Conservation (phyloP, 2,888 invertebrate genomes). For the Euzophera pinguis region DNA sequence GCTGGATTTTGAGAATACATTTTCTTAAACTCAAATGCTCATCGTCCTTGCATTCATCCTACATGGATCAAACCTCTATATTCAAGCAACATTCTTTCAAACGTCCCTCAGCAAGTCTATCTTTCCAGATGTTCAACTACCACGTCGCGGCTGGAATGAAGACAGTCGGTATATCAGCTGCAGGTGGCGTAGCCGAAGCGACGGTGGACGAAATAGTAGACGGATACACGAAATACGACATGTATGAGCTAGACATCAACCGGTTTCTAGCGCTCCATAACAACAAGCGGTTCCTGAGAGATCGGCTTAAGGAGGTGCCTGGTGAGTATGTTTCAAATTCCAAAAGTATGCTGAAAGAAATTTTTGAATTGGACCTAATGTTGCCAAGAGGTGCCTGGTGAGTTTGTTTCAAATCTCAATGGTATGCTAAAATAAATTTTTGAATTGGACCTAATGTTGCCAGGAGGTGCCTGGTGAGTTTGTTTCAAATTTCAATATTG, state of each 20-base stretch:
- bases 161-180: constrained; percentile 96
- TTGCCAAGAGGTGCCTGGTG: too few relatives aligned
- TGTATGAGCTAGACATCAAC: constrained; percentile 93
- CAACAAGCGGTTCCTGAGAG: constrained; percentile 94
- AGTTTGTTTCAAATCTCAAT: background rate
- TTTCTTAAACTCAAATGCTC: too few relatives aligned
- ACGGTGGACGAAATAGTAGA: constrained; percentile 93
- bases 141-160: constrained; percentile 97
- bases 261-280: constrained; percentile 96
- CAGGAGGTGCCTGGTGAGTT: too few relatives aligned
- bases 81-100: too few relatives aligned
- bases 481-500: too few relatives aligned
- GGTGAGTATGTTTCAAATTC: constrained; percentile 66
- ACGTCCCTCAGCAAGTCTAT: background rate
- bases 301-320: constrained; percentile 95
- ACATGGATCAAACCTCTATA: too few relatives aligned
- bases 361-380: background rate
- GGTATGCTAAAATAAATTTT: background rate
- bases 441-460: too few relatives aligned
- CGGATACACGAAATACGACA: constrained; percentile 89
- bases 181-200: constrained; percentile 96
- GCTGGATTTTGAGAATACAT: too few relatives aligned
- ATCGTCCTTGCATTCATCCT: too few relatives aligned
- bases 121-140: constrained; percentile 87
- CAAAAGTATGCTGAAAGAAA: background rate